Evolutionary conservation across 1,140 invertebrate species (phyloP).

Genomic region (Pissodes strobi): DNA sequence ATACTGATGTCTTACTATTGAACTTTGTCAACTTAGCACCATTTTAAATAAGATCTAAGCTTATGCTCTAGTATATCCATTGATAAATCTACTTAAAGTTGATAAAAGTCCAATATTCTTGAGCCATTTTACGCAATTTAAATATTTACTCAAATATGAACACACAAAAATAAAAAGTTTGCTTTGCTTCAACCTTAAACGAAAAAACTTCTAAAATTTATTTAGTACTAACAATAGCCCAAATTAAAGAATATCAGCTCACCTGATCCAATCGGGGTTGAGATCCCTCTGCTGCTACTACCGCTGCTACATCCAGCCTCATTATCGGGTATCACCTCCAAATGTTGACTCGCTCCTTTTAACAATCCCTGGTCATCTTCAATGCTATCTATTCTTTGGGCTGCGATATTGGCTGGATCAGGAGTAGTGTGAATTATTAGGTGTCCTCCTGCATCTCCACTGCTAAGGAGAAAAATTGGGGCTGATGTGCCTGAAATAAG

Average conservation of each 20-base stretch:
- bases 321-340: conserved; percentile 46
- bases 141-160: no score
- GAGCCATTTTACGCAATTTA: no score
- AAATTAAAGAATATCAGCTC: conserved; percentile 23
- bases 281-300: conserved; percentile 36
- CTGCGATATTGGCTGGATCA: conserved; percentile 28
- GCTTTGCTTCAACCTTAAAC: no score
- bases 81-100: no score
- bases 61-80: no score
- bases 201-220: neutral
- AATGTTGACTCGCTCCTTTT: conserved; percentile 43
- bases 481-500: conserved; percentile 42
- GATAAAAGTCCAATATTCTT: no score
- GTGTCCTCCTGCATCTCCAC: conserved; percentile 49
- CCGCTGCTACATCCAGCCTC: conserved; percentile 40
- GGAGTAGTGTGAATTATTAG: conserved; percentile 52
- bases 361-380: conserved; percentile 34
- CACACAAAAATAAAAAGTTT: no score
- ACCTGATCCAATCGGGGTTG: conserved; percentile 51
- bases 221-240: neutral
- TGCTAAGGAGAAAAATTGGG: conserved; percentile 52
- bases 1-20: no score
- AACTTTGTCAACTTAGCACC: no score
- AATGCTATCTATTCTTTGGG: conserved; percentile 29
- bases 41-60: no score